Evolutionary conservation across 2,113 vertebrate species (phyloP), one percentile per base, ranked within the genome.

Genomic region (Actenoides hombroni): DNA sequence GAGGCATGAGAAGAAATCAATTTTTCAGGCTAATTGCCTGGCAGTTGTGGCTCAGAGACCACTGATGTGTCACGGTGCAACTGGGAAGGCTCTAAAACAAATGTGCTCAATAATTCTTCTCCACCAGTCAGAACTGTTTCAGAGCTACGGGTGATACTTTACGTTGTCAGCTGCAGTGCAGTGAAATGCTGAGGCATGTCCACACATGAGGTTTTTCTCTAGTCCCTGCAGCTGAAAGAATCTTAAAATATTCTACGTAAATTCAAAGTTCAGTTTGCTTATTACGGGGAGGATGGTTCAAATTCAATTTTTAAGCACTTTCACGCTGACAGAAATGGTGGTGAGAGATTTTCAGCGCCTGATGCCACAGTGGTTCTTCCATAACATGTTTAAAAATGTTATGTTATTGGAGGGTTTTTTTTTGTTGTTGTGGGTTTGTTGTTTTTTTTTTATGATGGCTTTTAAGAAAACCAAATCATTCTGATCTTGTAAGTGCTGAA

Each of bases 271-370:
- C 77, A 37, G 9, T 16, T 67, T 35, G 73, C 83, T 95, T 61
- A 23, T 92, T 83, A 68, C 0, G 1, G 65, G 92, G 39, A 92
- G 76, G 48, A 81, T 60, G 83, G 83, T 42, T 94, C 80, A 56
- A 31, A 56, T 33, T 56, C 82, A 51, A 51, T n/a, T 82, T 89
- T 39, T 60, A 12, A 78, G 83, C 31, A 48, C 42, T 94, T 69
- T 67, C 56, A n/a, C 1, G 46, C 88, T 95, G 94, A 94, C 81
- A 76, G 92, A 92, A 88, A 42, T 3, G 88, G 56, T 82, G 91
- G 23, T 90, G 95, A 94, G 94, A 94, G 94, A 92, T 89, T 71
- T 78, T 64, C 92, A 48, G 90, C 15, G 69, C 68, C 84, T 78
- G 76, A 0, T 35, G 60, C 76, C 90, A 0, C 13, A 83, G 19